Evolutionary conservation across 2,113 vertebrate genomes (phyloP), one percentile per base, ranked within the genome.

Genomic region (Aplodontia rufa): DNA sequence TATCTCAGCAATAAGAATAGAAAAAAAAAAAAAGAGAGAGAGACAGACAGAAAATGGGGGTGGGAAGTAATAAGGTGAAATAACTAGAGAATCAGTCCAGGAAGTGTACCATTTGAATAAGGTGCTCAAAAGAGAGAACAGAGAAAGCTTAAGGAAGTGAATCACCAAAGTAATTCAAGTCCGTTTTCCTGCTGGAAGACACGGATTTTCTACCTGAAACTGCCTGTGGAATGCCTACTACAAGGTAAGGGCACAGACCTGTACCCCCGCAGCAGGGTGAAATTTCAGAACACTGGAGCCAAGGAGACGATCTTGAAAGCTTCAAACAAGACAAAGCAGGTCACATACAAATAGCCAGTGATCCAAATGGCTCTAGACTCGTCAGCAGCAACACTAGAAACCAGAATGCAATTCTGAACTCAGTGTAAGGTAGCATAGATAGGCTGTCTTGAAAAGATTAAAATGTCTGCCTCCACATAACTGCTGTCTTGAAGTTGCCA

Each of bases 1-100:
- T 26, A 42, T 42, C 22, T 81, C n/a, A 92, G 72, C 72, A 96
- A 94, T 92, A 53, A 72, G 37, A 95, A 92, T 62, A 81, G 24
- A 89, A 81, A 87, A 28, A 95, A 95, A 74, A 49, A 88, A 30
- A n/a, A 14, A 58, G 62, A 74, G 93, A 76, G 82, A 20, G 20
- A 20, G n/a, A 68, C 42, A 94, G 30, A 35, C 19, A 58, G 68
- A 72, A 94, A 74, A 55, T 5, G 6, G 19, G 30, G 1, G 2
- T 32, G 42, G 30, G 24, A 49, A 14, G 72, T 69, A 71, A 47
- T 75, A 75, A 92, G 19, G 71, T 87, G 86, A 95, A 64, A 68
- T 81, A 95, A 87, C 62, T 72, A 94, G 68, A 90, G 40, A 82
- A 53, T 66, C 47, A 47, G 32, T 53, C 24, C 20, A 83, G 75